Base-by-base conservation (phyloP, 1,140 invertebrate species). In the Triops cancriformis region DNA sequence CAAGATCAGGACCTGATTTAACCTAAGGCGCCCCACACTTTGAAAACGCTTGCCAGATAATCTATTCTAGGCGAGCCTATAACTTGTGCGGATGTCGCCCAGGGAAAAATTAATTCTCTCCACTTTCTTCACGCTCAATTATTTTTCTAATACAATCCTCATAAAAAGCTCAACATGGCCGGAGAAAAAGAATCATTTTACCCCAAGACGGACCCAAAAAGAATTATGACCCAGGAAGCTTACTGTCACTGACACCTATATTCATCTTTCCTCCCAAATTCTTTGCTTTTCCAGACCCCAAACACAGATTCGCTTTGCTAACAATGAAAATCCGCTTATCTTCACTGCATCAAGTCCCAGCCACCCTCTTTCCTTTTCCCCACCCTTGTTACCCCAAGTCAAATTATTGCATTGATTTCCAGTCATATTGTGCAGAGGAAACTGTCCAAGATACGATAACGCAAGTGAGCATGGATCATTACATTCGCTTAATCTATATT, bases 81-180 rank as follows among this genome's bases (percentile, higher is more conserved):
- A 64, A 64, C 51, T 64, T 64, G 10, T 64, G 14, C 51, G 18
- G 51, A 64, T 64, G 51, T 64, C 51, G 51, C 51, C 51, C 51
- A 37, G 51, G 51, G 51, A 64, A 64, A 64, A 14, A 64, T 64
- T 64, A 64, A 64, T 64, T 64, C 51, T 64, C 51, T 64, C 9
- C 51, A 64, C 51, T 64, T 64, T 64, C 51, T 64, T 64, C 51
- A 64, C 51, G 51, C 51, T 64, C 51, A 64, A 64, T 64, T 64
- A 23, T 64, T 64, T 64, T 23, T 64, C 18, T 64, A 64, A 23
- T 23, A 64, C n/a, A 64, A 64, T 23, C 14, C 51, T 64, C 51
- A 23, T 64, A 64, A 64, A 64, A 64, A 64, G 31, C 31, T 37
- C 31, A 37, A 37, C 31, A 37, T 37, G 31, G 31, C 2, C 31